Conservation (phyloP, 2,113 vertebrate species). For the Parotia lawesii region DNA sequence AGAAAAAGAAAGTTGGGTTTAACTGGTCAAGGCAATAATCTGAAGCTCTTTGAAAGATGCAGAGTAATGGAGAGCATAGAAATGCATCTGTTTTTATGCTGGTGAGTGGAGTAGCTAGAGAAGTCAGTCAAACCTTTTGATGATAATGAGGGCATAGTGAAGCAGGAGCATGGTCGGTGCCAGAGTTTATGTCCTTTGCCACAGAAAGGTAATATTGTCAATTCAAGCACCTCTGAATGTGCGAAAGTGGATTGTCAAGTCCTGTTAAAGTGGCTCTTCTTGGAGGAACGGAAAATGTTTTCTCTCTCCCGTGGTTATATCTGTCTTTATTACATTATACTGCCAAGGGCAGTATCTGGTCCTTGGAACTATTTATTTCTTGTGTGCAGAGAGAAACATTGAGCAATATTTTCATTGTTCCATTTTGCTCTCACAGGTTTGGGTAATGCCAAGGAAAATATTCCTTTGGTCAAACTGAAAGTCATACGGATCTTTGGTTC, state of each 20-base stretch:
- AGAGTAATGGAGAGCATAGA: not conserved
- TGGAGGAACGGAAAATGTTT: conserved; percentile 8
- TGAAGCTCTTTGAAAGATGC: not conserved
- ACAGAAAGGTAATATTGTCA: not conserved
- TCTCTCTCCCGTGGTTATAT: conserved; percentile 12
- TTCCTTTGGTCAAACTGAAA: not conserved
- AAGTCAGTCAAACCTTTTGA: not conserved
- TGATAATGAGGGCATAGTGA: not conserved
- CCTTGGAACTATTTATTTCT: conserved; percentile 25
- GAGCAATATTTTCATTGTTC: not conserved
- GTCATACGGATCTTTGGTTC: not conserved
- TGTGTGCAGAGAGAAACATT: not conserved
- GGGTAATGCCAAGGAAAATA: not conserved
- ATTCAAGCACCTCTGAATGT: not conserved
- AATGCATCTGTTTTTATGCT: not conserved
- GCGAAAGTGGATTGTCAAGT: not conserved
- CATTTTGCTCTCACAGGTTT: not conserved
- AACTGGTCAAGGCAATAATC: not conserved
- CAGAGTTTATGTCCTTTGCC: not conserved
- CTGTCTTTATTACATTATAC: conserved; percentile 31
- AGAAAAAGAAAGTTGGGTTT: not conserved
- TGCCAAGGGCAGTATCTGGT: conserved; percentile 21
- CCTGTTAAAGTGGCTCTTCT: not conserved
- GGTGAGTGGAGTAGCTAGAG: not conserved
- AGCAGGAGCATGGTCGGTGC: not conserved